Evolutionary conservation across 2,113 vertebrate genomes (phyloP).

Genomic region (Uria lomvia): DNA sequence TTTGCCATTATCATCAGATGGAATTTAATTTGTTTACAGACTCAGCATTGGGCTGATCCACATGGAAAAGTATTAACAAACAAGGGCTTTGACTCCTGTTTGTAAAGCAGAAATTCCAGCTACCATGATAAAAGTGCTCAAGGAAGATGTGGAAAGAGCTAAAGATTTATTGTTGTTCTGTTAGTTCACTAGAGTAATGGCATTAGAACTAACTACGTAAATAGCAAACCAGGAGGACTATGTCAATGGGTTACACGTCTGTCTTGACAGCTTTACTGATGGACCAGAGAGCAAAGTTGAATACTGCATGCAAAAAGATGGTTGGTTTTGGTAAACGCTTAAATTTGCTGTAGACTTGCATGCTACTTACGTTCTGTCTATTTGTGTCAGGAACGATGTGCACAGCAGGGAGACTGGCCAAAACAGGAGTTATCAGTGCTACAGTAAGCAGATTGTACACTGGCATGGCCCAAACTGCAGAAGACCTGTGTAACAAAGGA

Average conservation of each 20-base stretch:
- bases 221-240: neutral
- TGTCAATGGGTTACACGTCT: neutral
- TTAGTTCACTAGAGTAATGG: neutral
- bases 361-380: neutral
- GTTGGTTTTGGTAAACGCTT: neutral
- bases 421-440: neutral
- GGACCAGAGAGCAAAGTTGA: neutral
- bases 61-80: neutral
- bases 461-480: neutral
- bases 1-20: conserved; percentile 40
- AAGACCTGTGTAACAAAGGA: neutral
- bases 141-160: neutral
- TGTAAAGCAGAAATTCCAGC: neutral
- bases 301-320: neutral
- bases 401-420: neutral
- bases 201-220: neutral
- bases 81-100: neutral
- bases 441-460: neutral
- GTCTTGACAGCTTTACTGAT: neutral
- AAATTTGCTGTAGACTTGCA: neutral
- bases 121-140: neutral
- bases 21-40: conserved; percentile 45
- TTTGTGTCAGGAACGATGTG: neutral
- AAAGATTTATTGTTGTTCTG: neutral
- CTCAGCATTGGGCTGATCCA: neutral